A percentile compares a stretch with the other conserved stretches of the same genome.
Evolutionary conservation across 2,113 vertebrate genomes (phyloP).

Genomic region (Austrofundulus limnaeus): DNA sequence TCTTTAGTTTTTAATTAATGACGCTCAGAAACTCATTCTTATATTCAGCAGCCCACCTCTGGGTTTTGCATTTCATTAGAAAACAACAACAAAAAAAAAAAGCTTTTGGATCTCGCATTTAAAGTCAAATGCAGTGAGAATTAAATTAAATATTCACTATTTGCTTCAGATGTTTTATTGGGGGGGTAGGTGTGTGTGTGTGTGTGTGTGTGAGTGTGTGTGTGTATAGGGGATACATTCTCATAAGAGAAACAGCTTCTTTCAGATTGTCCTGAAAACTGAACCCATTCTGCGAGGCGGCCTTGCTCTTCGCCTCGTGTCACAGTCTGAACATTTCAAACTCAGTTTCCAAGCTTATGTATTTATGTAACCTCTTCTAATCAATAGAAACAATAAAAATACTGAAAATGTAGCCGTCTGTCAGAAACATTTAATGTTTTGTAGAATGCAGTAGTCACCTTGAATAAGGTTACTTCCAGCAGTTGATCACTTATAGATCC

Average conservation of each 20-base stretch:
- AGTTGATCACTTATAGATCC: no score
- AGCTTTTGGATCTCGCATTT: conserved; percentile 11
- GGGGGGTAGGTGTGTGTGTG: no score
- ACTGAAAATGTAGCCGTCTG: no score
- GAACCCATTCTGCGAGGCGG: background rate
- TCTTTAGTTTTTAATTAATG: conserved; percentile 26
- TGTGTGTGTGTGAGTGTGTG: no score
- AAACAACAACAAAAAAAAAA: conserved; percentile 27
- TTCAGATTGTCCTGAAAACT: background rate
- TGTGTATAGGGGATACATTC: no score
- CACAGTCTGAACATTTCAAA: background rate
- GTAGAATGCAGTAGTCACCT: no score
- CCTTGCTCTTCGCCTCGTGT: no score
- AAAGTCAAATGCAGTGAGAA: conserved; percentile 2
- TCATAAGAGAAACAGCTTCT: background rate
- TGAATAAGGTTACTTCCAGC: no score
- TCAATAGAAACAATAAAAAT: no score
- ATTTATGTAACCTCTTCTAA: no score
- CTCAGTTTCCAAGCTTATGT: no score
- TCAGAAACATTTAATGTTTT: no score
- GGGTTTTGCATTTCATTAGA: conserved; percentile 47
- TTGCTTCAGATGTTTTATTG: conserved; percentile 13
- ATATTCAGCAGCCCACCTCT: conserved; percentile 18
- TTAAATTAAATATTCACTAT: conserved; percentile 11
- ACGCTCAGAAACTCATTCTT: background rate